These are phyloP conservation scores for Trisateles emortualis DNA, from an alignment of 2,888 invertebrate species.

Conservation along the genomic window DNA sequence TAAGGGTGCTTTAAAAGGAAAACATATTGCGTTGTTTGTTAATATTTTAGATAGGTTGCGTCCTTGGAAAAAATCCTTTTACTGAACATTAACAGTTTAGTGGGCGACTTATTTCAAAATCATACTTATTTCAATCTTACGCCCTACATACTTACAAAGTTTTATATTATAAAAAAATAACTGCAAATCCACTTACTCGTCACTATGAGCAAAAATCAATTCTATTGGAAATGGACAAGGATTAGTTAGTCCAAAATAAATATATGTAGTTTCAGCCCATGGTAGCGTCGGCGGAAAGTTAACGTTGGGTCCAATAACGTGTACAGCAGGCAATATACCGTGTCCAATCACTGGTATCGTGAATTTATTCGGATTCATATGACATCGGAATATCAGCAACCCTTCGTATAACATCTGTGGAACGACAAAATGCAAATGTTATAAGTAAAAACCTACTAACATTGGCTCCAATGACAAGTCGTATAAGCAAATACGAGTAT, in stretches of 20 bases:
- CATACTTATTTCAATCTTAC: too few species aligned
- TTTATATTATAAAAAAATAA: too few species aligned
- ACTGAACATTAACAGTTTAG: too few species aligned
- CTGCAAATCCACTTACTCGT: slow-evolving; percentile 81
- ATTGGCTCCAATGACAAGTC: too few species aligned
- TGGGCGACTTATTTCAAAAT: too few species aligned
- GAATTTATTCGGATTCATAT: slow-evolving; percentile 82
- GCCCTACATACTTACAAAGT: too few species aligned
- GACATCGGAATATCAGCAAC: slow-evolving; percentile 75
- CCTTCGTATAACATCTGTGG: slow-evolving; percentile 76
- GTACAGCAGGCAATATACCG: slow-evolving; percentile 84
- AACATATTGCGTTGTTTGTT: too few species aligned
- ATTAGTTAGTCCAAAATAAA: slow-evolving; percentile 88
- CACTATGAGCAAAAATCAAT: slow-evolving; percentile 89
- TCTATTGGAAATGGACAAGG: slow-evolving; percentile 89
- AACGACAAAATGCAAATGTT: slow-evolving; percentile 6
- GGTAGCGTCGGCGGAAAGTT: slow-evolving; percentile 89
- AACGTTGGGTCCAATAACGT: slow-evolving; percentile 80
- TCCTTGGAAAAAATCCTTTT: too few species aligned
- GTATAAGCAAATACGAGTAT: too few species aligned
- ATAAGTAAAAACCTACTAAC: too few species aligned
- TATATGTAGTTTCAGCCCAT: slow-evolving; percentile 86
- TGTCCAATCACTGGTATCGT: slow-evolving; percentile 81
- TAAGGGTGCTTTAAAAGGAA: too few species aligned
- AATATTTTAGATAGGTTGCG: too few species aligned